Base-by-base conservation (phyloP, 2,888 invertebrate genomes). In the Aphodius sticticus region DNA sequence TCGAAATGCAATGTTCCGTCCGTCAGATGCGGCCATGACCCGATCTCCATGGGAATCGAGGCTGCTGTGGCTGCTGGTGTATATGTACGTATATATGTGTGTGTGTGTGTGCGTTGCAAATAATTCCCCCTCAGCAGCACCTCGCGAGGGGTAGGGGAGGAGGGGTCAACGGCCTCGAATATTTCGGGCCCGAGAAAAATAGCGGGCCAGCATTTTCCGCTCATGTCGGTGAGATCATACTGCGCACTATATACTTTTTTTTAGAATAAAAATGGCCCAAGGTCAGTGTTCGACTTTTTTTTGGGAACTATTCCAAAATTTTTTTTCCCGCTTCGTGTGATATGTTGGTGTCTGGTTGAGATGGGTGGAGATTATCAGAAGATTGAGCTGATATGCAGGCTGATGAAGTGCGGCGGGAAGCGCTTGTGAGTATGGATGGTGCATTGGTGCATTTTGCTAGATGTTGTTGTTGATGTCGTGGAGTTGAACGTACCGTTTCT, bases 1-100 rank as follows among this genome's bases (percentile, higher is more conserved):
- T 53, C 53, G 53, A 53, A 53, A 53, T 53, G 53, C 53, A 53
- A 53, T 53, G 12, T 53, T 7, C 12, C 53, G 53, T 53, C 53
- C 53, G 53, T 53, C 53, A 53, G 53, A 53, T 53, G 53, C 53
- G 53, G 53, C 53, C 53, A 53, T 53, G 53, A 53, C 53, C 53
- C 53, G 53, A 53, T 53, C 53, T 53, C 53, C 53, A 53, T 53
- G 53, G 53, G 53, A 53, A 53, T 53, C 53, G 53, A 53, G 53
- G 53, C 12, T 53, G 53, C 53, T 5, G 26, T 26, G 26, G 7
- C 53, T 53, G 53, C 53, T 53, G 53, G 53, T 53, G 26, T n/a
- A n/a, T n/a, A n/a, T n/a, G n/a, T 26, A 26, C 26, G 26, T 26
- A 26, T 26, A 3, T 26, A 26, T 26, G 26, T 26, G 26, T 26